These are phyloP conservation scores for Lithosia quadra DNA, from an alignment of 2,888 invertebrate genomes.

Conservation along the genomic window DNA sequence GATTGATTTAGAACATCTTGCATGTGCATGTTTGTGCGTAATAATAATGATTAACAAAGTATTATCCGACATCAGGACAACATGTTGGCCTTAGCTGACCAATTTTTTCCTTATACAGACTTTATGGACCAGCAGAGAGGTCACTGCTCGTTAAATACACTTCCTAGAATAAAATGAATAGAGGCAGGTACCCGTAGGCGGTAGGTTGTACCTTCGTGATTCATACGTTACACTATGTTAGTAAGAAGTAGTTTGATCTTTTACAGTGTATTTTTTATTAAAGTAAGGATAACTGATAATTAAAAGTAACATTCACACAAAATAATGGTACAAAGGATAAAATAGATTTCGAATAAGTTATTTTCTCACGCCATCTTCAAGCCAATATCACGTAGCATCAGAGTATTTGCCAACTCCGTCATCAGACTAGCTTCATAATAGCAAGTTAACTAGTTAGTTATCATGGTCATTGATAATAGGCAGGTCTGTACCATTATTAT, in stretches of 20 bases:
- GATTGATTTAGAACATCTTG: constrained; percentile 64
- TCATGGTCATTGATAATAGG: no score
- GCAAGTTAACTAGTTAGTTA: no score
- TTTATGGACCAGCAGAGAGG: constrained; percentile 57
- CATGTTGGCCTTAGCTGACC: constrained; percentile 68
- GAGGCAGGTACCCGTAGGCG: no score
- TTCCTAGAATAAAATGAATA: constrained; percentile 56
- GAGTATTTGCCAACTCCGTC: no score
- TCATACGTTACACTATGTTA: constrained; percentile 38
- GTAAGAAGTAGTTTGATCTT: constrained; percentile 18
- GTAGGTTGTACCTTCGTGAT: constrained; percentile 35
- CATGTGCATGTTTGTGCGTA: constrained; percentile 26
- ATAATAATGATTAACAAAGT: constrained; percentile 49
- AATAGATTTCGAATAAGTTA: no score
- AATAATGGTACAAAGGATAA: no score
- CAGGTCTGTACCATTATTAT: no score
- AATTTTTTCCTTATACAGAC: constrained; percentile 71
- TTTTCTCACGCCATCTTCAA: no score
- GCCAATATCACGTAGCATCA: no score
- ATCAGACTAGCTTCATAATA: no score
- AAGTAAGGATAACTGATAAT: no score
- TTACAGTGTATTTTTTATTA: constrained; percentile 7
- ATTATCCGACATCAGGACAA: constrained; percentile 47
- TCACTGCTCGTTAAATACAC: constrained; percentile 58
- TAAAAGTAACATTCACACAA: no score